Percentiles rank a stretch among this genome's conserved stretches.
Conservation (phyloP, 2,113 vertebrate species). For the Cyanistes caeruleus region DNA sequence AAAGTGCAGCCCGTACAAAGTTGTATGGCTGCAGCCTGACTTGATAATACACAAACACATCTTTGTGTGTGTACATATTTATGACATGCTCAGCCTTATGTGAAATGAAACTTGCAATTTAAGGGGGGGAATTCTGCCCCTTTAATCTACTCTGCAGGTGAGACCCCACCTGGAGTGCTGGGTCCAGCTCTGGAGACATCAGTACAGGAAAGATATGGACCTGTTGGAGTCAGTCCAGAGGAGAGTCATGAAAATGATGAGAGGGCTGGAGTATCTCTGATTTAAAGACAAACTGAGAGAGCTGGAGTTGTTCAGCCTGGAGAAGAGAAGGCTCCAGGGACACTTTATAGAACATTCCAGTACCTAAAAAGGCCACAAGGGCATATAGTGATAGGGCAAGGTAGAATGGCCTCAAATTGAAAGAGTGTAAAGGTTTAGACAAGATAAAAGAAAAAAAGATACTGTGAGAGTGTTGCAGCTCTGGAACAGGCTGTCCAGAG, state of each 20-base stretch:
- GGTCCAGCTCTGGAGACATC: neutral
- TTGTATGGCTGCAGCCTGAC: neutral
- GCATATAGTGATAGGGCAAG: neutral
- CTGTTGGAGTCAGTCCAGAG: neutral
- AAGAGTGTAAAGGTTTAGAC: neutral
- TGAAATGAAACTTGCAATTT: neutral
- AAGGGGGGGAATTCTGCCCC: neutral
- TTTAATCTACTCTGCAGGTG: neutral
- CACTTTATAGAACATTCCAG: neutral
- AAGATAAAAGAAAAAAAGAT: neutral
- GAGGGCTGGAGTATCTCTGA: neutral
- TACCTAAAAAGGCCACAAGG: fast-evolving
- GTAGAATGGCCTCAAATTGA: neutral
- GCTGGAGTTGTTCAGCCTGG: neutral
- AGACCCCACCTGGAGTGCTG: neutral
- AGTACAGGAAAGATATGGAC: neutral
- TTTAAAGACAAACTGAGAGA: neutral
- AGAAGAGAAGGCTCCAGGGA: neutral
- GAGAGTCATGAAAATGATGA: neutral
- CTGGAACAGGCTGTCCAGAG: neutral
- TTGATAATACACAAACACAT: neutral
- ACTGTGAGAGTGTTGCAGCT: neutral
- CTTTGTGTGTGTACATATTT: neutral
- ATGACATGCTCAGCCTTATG: neutral
- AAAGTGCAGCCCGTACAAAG: neutral